Percentiles rank a stretch among this genome's conserved stretches.
These are phyloP conservation scores for Neomonachus schauinslandi DNA, from an alignment of 2,113 vertebrate genomes.

Conservation along the genomic window DNA sequence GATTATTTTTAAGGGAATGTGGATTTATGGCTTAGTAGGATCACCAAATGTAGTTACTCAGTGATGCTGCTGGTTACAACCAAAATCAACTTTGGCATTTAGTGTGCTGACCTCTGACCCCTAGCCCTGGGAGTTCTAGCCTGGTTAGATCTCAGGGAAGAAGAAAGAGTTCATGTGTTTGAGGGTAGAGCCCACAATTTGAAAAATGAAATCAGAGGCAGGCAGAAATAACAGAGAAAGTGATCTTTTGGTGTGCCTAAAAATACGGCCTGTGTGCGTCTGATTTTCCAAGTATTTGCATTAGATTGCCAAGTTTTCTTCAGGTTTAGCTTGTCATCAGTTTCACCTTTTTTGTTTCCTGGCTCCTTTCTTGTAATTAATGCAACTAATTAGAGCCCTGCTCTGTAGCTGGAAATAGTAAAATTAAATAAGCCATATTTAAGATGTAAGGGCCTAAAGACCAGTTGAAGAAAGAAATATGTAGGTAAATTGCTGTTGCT, in stretches of 20 bases:
- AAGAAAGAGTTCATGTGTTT: neutral
- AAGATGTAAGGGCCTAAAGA: neutral
- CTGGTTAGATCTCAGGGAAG: neutral
- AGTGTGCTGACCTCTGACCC: neutral
- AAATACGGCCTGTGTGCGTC: neutral
- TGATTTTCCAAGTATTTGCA: neutral
- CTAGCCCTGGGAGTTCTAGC: neutral
- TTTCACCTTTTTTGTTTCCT: neutral
- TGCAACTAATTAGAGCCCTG: neutral
- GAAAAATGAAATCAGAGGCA: neutral
- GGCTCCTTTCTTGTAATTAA: constrained; percentile 45
- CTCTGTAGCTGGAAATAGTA: neutral
- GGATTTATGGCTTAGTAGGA: neutral
- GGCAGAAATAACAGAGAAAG: neutral
- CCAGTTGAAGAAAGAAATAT: neutral
- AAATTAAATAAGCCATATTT: constrained; percentile 27
- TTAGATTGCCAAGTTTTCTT: neutral
- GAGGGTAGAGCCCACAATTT: neutral
- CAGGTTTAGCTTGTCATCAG: neutral
- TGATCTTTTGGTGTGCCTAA: neutral
- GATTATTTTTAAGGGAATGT: constrained; percentile 37
- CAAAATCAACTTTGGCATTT: neutral
- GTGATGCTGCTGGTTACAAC: neutral
- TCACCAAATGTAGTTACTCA: neutral
- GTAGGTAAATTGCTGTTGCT: neutral